Evolutionary conservation across 2,113 vertebrate genomes (phyloP).

Genomic region (Asarcornis scutulata): DNA sequence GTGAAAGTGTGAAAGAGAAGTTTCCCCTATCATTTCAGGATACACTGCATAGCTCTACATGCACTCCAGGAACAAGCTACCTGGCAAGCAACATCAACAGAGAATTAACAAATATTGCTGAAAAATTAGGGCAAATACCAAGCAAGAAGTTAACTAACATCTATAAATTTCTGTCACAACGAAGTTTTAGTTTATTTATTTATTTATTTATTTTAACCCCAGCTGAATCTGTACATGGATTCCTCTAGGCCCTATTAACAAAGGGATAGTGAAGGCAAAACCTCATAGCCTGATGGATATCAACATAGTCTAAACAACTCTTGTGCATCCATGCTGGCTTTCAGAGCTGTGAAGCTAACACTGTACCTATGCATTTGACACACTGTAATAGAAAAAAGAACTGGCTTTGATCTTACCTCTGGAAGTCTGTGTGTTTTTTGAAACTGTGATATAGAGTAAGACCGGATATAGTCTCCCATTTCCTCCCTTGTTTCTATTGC

Average conservation of each 20-base stretch:
- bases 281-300: neutral
- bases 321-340: neutral
- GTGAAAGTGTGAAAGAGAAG: neutral
- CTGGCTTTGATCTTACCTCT: slow-evolving; percentile 80
- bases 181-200: neutral
- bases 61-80: neutral
- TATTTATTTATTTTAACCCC: neutral
- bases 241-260: neutral
- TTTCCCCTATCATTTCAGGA: neutral
- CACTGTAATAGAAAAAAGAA: neutral
- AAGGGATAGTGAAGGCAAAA: neutral
- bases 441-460: slow-evolving; percentile 95
- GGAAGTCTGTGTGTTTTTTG: slow-evolving; percentile 91
- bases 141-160: neutral
- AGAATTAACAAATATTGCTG: neutral
- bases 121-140: neutral
- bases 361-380: neutral
- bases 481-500: slow-evolving; percentile 97
- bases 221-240: neutral
- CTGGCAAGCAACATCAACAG: neutral
- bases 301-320: neutral
- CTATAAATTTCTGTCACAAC: neutral
- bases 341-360: neutral
- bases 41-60: neutral
- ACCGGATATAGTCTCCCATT: slow-evolving; percentile 95